Conservation (phyloP, 2,888 invertebrate genomes). For the Anticlea derivata region DNA sequence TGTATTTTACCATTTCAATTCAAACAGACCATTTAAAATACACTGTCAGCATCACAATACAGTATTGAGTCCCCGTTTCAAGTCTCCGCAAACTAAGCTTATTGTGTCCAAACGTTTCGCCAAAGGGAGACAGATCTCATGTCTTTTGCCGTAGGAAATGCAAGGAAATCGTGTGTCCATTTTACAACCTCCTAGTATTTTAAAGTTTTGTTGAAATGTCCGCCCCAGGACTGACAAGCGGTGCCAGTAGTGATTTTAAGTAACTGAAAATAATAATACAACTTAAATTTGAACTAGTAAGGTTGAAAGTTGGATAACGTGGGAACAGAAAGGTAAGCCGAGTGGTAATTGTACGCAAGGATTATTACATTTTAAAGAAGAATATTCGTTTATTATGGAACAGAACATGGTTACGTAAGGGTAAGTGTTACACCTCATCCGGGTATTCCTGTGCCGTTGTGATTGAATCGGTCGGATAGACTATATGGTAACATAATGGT, state of each 20-base stretch:
- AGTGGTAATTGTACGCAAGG: conserved; percentile 9
- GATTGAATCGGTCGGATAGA: too few species aligned
- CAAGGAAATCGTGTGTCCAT: conserved; percentile 13
- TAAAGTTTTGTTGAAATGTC: conserved; percentile 21
- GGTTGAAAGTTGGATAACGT: background rate
- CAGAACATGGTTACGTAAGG: too few species aligned
- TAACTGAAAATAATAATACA: background rate
- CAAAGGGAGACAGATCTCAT: conserved; percentile 1
- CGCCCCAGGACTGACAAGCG: conserved; percentile 10
- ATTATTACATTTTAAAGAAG: conserved; percentile 9
- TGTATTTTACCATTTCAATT: conserved; percentile 3
- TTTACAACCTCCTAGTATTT: conserved; percentile 14
- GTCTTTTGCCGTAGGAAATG: conserved; percentile 3
- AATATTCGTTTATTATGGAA: too few species aligned
- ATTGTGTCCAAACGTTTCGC: conserved; percentile 2
- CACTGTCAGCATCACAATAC: conserved; percentile 15
- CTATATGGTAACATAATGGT: too few species aligned
- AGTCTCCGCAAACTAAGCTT: conserved; percentile 4
- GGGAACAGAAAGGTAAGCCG: background rate
- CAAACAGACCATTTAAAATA: conserved; percentile 7
- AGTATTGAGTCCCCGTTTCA: conserved; percentile 2
- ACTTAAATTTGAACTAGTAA: background rate
- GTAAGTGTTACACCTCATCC: too few species aligned
- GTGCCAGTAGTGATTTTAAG: background rate
- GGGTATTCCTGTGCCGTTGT: too few species aligned